Base-by-base conservation (phyloP, 2,113 vertebrate genomes). In the Percopsis transmontana region DNA sequence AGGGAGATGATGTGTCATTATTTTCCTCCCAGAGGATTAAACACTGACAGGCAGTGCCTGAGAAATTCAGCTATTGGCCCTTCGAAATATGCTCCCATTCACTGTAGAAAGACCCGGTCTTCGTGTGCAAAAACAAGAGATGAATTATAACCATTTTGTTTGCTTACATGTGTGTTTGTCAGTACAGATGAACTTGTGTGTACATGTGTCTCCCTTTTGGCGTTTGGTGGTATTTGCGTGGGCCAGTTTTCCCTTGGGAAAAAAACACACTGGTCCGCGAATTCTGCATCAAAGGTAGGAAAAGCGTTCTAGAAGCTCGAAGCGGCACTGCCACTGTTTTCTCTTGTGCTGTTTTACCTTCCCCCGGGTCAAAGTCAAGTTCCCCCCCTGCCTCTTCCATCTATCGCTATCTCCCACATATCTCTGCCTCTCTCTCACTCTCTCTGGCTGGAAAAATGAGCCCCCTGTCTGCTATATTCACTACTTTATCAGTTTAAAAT, bases 401-500 rank as follows among this genome's bases (percentile, higher is more conserved):
- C 68, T 77, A 44, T 61, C 78, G 57, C 59, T 53, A 60, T 41
- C 58, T 71, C 80, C 44, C 54, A 51, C 19, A n/a, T 21, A 14
- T 15, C 16, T 61, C 11, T 18, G 38, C 14, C 21, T 38, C 18
- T 58, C 16, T 61, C 11, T 18, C 38, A 13, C 21, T 38, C 18
- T 58, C 40, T 55, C 52, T 44, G 24, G 47, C 51, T 53, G 74
- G 62, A 70, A 50, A 67, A 72, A 54, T 14, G 42, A 42, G 47
- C 66, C 81, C 73, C 77, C 84, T 82, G 63, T 84, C 82, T 77
- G 79, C 77, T 82, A 64, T 74, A 85, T 82, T 81, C 84, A 79
- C 70, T 77, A 54, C 75, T 78, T 82, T 76, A 84, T 84, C 83
- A 85, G 78, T 83, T 86, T 81, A 83, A 77, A 72, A 64, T 80